Base-by-base conservation (phyloP, 2,113 vertebrate species). In the Numida meleagris region DNA sequence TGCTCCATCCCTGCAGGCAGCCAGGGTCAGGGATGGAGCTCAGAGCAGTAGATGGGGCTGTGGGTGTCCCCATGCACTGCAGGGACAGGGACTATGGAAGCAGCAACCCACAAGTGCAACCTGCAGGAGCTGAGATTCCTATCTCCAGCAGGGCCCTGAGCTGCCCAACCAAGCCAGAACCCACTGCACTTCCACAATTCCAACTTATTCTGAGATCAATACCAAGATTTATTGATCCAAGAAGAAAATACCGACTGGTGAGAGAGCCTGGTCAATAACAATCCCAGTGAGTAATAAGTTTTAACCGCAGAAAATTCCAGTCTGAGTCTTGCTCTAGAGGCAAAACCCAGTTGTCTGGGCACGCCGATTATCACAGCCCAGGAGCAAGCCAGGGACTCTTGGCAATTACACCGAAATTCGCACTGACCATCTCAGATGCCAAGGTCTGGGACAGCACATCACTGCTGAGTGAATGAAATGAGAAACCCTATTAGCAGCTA, bases 151-250 rank as follows among this genome's bases (percentile, higher is more conserved):
- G 88, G 74, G 78, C 74, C 61, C n/a, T 1, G 18, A 85, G 87
- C 81, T 91, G 89, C 82, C 83, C 33, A 68, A 71, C 53, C 59
- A 29, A 95, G 73, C 95, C 25, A 57, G 83, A 81, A 74, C 53
- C 53, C 17, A 6, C 91, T 24, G 36, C 46, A 70, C 57, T 94
- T 92, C 73, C 48, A 73, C 95, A 83, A 90, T 85, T 97, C 93
- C 94, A 94, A 96, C 91, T 96, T 97, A 74, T 79, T 88, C 71
- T 77, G 95, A 95, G 96, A 96, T 96, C 96, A 93, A 97, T 94
- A 90, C 62, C 8, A 57, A 90, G 94, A 96, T 96, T 95, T 97
- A 97, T 97, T 81, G 96, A 97, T 93, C 92, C 75, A 89, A 95
- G 94, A 93, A 84, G 88, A 94, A 96, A 97, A 93, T 88, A 97